Conservation (phyloP, 2,113 vertebrate species). For the Microtus ochrogaster region DNA sequence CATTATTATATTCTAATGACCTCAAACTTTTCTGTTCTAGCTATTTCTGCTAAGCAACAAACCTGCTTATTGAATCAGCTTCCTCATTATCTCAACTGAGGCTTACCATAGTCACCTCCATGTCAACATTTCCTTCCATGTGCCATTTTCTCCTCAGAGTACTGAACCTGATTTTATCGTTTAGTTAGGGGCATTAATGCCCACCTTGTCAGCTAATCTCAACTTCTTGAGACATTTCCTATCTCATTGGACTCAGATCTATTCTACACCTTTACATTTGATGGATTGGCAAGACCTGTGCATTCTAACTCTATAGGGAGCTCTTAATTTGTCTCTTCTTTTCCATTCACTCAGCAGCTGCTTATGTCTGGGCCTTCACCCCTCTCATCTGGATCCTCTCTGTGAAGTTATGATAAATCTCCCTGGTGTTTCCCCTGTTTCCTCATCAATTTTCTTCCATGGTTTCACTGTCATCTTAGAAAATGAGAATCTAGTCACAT, state of each 20-base stretch:
- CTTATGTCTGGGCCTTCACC: not conserved
- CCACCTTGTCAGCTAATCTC: not conserved
- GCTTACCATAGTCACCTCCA: not conserved
- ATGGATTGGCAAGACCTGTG: not conserved
- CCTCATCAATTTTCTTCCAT: not conserved
- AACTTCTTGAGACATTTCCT: not conserved
- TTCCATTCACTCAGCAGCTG: not conserved
- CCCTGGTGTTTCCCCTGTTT: not conserved
- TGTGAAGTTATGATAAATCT: not conserved
- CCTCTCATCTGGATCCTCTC: not conserved
- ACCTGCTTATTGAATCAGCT: not conserved
- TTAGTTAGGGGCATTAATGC: not conserved
- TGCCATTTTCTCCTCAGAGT: not conserved
- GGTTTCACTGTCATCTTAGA: not conserved
- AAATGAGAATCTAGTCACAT: not conserved
- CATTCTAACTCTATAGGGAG: not conserved
- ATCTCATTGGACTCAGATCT: too few species aligned
- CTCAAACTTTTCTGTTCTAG: slow-evolving; percentile 10
- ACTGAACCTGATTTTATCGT: not conserved
- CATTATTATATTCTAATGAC: not conserved
- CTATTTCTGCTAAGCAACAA: not conserved
- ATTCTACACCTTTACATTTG: not conserved
- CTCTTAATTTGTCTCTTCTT: not conserved
- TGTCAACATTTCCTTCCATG: not conserved
- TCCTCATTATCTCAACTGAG: not conserved